Conservation (phyloP, 2,797 vertebrate genomes). For the Tenualosa ilisha region DNA sequence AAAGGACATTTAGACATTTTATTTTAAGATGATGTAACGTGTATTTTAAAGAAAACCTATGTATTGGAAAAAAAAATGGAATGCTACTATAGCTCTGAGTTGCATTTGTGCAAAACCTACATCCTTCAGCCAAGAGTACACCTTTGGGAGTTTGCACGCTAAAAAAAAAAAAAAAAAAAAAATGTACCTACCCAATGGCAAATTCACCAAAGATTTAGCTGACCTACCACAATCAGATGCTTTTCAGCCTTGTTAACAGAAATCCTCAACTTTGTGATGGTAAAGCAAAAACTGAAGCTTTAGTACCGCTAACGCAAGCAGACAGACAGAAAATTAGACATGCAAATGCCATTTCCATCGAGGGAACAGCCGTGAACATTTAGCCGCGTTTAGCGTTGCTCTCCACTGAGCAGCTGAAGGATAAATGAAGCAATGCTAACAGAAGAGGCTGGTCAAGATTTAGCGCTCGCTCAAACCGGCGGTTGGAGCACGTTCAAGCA, state of each 20-base stretch:
- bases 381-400: neutral
- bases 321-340: neutral
- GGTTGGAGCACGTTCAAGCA: conserved; percentile 11
- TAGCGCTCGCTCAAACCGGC: neutral
- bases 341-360: neutral
- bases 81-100: conserved; percentile 23
- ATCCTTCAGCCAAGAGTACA: conserved; percentile 15
- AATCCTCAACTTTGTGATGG: conserved; percentile 4
- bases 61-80: conserved; percentile 18
- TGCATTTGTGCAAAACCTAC: conserved; percentile 20
- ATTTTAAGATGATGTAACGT: conserved; percentile 24
- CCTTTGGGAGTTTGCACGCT: conserved; percentile 19
- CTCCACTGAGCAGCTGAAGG: neutral
- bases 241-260: conserved; percentile 16
- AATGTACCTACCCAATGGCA: conserved; percentile 6
- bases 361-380: conserved; percentile 4
- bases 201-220: conserved; percentile 44
- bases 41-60: conserved; percentile 23
- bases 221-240: conserved; percentile 18
- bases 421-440: neutral
- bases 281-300: conserved; percentile 10
- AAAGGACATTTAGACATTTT: conserved; percentile 23
- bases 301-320: conserved; percentile 1
- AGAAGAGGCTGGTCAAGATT: conserved; percentile 14
- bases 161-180: neutral